Evolutionary conservation across 2,797 vertebrate genomes (phyloP), one percentile per base, ranked within the genome.

Genomic region (Todus mexicanus): DNA sequence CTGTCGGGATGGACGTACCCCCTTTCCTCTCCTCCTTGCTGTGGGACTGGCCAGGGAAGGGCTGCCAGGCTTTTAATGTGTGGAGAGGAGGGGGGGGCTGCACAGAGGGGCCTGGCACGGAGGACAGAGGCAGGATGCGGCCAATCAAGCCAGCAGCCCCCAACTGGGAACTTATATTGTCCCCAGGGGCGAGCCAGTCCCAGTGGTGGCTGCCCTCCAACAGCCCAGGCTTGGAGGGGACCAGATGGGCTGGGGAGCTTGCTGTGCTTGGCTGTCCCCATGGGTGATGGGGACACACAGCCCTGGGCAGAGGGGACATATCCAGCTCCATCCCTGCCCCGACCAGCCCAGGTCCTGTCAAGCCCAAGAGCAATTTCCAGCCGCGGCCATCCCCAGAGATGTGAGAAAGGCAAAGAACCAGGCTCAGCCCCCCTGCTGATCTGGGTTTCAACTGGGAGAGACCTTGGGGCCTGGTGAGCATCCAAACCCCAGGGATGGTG

Each of bases 111-210:
- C 31, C 27, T 37, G 91, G 71, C 42, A 37, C 2, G 5, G 72
- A 64, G 48, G 42, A 40, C 57, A 70, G 37, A 38, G 31, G 31
- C 81, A 23, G 84, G 48, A 87, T 43, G 69, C 9, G 12, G 80
- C 90, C 91, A 95, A 82, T 94, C 84, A 40, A 63, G 70, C 57
- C 40, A 3, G 33, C 29, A 26, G 45, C 59, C 12, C 83, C 90
- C 47, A 18, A 50, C 80, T 40, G 74, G 17, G 38, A 87, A 64
- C 64, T 85, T 21, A 18, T 15, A 40, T 84, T 71, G 84, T 89
- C 57, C 72, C 72, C 61, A 33, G 10, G 59, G 57, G 40, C 7
- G 13, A 79, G 64, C 37, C 76, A 60, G 68, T 23, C 64, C 75
- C 38, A 26, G 1, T 5, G 74, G 89, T 53, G 47, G 70, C 89